phyloP scores from a whole-genome alignment of 2,888 invertebrate species.

The Agrochola lota region DNA sequence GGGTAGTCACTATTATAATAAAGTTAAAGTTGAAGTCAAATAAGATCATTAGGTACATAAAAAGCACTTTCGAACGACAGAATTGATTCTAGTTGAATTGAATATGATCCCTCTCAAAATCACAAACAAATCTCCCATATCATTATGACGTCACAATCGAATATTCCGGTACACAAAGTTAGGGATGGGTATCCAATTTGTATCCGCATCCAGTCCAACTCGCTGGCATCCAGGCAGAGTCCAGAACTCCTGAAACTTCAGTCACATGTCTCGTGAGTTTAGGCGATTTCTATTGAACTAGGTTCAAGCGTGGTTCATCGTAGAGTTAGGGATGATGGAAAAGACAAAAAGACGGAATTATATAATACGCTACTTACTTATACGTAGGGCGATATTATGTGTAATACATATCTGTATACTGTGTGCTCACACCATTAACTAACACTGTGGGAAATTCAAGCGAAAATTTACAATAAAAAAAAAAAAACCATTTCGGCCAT shows the following conservation, averaged over 20 bases:
- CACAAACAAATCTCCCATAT: conserved; percentile 15
- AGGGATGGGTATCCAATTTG: conserved; percentile 73
- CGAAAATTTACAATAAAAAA: too few species aligned
- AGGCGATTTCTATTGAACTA: conserved; percentile 79
- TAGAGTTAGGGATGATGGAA: conserved; percentile 55
- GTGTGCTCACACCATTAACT: too few species aligned
- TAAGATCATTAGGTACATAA: too few species aligned
- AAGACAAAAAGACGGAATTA: background rate
- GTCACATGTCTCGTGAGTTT: conserved; percentile 84
- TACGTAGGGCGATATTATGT: too few species aligned
- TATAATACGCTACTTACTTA: too few species aligned
- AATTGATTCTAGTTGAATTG: background rate
- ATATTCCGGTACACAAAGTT: conserved; percentile 57
- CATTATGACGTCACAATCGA: conserved; percentile 42
- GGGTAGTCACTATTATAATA: too few species aligned
- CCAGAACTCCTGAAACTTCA: conserved; percentile 73
- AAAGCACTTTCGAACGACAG: too few species aligned
- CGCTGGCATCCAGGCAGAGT: conserved; percentile 76
- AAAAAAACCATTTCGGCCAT: background rate
- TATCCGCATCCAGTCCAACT: conserved; percentile 70
- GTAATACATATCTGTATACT: too few species aligned
- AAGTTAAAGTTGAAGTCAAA: too few species aligned
- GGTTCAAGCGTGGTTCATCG: conserved; percentile 61
- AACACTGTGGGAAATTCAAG: too few species aligned
- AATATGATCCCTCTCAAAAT: background rate